Evolutionary conservation across 64 coral and sea anemone species (phyloP).

Genomic region (Montipora cactus): DNA sequence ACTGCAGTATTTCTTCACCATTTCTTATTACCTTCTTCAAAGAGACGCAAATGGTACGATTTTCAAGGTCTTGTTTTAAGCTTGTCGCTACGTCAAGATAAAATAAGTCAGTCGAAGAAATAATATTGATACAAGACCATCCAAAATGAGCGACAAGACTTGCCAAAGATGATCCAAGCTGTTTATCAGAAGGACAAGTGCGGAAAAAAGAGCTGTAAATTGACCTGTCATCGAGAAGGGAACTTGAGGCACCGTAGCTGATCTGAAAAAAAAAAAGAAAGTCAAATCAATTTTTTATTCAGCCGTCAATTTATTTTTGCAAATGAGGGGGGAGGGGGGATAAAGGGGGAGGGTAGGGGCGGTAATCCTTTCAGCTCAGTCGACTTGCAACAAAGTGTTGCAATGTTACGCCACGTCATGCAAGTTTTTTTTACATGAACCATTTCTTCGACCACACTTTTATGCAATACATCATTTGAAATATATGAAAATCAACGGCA

Average conservation of each 20-base stretch:
- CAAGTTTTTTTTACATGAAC: too few relatives aligned
- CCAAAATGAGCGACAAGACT: constrained; percentile 41
- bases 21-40: background rate
- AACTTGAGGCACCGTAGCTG: constrained; percentile 30
- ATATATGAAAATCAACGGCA: too few relatives aligned
- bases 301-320: too few relatives aligned
- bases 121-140: constrained; percentile 71
- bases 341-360: too few relatives aligned
- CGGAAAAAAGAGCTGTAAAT: constrained; percentile 27
- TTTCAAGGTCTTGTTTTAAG: constrained; percentile 56
- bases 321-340: too few relatives aligned
- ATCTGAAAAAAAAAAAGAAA: background rate
- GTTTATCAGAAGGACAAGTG: constrained; percentile 36
- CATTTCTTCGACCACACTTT: too few relatives aligned
- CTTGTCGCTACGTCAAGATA: background rate
- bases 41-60: constrained; percentile 63
- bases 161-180: constrained; percentile 45
- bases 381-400: too few relatives aligned
- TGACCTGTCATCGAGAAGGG: constrained; percentile 45
- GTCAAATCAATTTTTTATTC: background rate
- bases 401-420: too few relatives aligned
- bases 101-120: constrained; percentile 48
- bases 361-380: too few relatives aligned
- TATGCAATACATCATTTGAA: too few relatives aligned
- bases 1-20: background rate